Percentiles rank a stretch among this genome's conserved stretches.
Conservation (phyloP, 1,140 invertebrate species). For the Microvelia longipes region DNA sequence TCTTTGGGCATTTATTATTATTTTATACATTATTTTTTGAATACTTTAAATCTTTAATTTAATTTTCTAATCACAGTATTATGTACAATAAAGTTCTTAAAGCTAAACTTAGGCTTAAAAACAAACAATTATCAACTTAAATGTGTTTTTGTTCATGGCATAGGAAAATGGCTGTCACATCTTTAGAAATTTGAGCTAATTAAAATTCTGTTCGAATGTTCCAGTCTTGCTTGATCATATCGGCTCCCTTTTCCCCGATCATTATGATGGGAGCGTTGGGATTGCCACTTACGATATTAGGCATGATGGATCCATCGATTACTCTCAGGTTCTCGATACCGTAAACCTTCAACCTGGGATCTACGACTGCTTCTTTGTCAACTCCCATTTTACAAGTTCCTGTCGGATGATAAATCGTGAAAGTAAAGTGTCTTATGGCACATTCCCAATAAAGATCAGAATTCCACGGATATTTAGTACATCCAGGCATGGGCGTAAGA, state of each 20-base stretch:
- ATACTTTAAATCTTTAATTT: no score
- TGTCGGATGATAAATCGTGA: slow-evolving; percentile 71
- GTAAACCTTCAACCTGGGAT: slow-evolving; percentile 55
- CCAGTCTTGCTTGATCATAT: slow-evolving; percentile 58
- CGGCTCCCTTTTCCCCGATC: slow-evolving; percentile 64
- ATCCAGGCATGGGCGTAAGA: slow-evolving; percentile 63
- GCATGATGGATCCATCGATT: slow-evolving; percentile 65
- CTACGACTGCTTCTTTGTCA: slow-evolving; percentile 56
- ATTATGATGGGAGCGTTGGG: slow-evolving; percentile 61
- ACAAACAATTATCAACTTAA: no score
- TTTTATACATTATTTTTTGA: no score
- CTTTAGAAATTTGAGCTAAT: not conserved
- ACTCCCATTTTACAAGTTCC: slow-evolving; percentile 80
- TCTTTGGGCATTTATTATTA: no score
- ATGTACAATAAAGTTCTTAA: no score
- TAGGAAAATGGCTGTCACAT: no score
- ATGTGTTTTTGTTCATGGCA: no score
- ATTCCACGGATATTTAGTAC: slow-evolving; percentile 41
- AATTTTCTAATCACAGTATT: no score
- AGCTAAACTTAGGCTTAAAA: no score
- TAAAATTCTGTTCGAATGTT: not conserved
- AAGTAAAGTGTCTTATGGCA: slow-evolving; percentile 59
- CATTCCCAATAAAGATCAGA: slow-evolving; percentile 79
- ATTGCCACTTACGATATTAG: slow-evolving; percentile 62
- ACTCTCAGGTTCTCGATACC: slow-evolving; percentile 55